phyloP scores from a whole-genome alignment of 2,797 vertebrate species.

The Acanthiza pusilla region DNA sequence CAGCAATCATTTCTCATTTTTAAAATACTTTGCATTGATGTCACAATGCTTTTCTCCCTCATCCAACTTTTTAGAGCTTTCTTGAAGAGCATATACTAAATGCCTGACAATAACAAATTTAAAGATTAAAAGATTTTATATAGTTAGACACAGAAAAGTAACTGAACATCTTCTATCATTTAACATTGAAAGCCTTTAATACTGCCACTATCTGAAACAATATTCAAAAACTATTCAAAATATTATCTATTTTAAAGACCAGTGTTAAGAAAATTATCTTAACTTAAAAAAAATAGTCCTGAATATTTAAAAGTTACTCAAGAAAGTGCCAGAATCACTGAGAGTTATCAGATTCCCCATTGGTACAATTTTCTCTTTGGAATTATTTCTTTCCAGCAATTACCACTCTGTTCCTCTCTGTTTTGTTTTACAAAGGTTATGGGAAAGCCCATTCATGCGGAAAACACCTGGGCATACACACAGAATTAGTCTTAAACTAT shows the following conservation, averaged over 20 bases:
- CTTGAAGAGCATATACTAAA: background rate
- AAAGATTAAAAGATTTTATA: background rate
- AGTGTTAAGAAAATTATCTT: background rate
- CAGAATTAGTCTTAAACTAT: background rate
- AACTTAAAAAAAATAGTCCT: background rate
- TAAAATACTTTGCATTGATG: background rate
- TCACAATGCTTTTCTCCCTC: background rate
- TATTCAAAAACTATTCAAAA: background rate
- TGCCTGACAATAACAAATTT: background rate
- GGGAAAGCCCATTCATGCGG: background rate
- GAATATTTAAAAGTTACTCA: background rate
- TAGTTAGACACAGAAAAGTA: background rate
- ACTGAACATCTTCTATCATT: background rate
- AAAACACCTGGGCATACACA: background rate
- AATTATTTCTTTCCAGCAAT: background rate
- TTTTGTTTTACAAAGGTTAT: background rate
- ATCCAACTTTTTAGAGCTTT: background rate
- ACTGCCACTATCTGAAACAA: background rate
- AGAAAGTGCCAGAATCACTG: background rate
- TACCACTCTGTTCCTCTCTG: background rate
- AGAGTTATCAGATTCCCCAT: background rate
- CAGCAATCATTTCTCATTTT: background rate
- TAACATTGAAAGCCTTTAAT: background rate
- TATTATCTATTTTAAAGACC: background rate
- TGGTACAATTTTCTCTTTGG: background rate